phyloP scores from a whole-genome alignment of 2,113 vertebrate species.

The Montifringilla adamsi region DNA sequence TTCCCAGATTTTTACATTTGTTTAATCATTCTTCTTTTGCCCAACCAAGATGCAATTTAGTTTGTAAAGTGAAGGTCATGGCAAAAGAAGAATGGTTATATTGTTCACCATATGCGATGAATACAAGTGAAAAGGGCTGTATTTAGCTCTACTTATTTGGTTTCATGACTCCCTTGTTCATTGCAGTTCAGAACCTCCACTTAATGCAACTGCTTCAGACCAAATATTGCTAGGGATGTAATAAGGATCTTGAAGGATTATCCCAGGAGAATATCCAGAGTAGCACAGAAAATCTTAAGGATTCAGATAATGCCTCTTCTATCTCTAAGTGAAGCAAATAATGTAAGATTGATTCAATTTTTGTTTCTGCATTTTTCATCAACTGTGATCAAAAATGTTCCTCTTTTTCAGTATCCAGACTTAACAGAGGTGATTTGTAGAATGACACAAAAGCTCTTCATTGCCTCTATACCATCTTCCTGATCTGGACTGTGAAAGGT shows the following conservation, averaged over 20 bases:
- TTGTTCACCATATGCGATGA: background rate
- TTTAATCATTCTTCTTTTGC: background rate
- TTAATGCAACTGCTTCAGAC: background rate
- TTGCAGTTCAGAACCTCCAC: background rate
- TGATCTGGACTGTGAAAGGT: background rate
- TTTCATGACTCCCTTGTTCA: background rate
- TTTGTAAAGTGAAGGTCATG: background rate
- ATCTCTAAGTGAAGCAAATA: background rate
- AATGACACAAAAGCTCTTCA: background rate
- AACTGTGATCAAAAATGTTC: background rate
- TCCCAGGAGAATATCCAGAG: background rate
- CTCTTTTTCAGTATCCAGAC: background rate
- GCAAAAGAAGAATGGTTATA: background rate
- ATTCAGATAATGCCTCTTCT: background rate
- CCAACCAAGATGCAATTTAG: background rate
- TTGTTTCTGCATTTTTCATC: background rate
- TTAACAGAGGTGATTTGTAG: background rate
- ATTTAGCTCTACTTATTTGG: background rate
- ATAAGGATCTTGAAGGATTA: background rate
- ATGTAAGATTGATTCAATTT: background rate
- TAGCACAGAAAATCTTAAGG: background rate
- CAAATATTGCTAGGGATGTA: background rate
- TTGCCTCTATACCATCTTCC: background rate
- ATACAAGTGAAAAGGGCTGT: background rate
- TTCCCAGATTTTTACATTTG: background rate